phyloP scores from a whole-genome alignment of 92 coral and sea anemone species.

The Actinernus sp. region DNA sequence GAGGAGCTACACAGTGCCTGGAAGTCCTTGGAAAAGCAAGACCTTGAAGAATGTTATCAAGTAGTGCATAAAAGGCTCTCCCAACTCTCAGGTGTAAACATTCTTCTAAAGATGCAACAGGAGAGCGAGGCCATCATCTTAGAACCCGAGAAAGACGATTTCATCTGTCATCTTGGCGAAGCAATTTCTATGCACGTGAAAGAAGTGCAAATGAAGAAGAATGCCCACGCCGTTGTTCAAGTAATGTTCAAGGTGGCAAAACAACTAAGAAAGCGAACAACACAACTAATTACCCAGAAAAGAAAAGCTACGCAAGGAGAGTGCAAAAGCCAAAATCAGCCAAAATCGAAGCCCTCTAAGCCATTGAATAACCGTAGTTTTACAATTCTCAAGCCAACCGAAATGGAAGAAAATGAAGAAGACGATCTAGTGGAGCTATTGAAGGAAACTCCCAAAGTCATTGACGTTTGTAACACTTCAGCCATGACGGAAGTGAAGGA shows the following conservation, averaged over 20 bases:
- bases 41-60: conserved; percentile 7
- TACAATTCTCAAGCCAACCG: no score
- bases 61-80: conserved; percentile 27
- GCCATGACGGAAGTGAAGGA: conserved; percentile 10
- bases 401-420: no score
- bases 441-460: not conserved
- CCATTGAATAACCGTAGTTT: no score
- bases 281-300: not conserved
- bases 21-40: not conserved
- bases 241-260: not conserved
- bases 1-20: conserved; percentile 1
- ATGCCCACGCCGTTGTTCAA: conserved; percentile 5
- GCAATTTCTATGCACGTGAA: not conserved
- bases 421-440: no score
- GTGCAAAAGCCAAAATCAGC: not conserved
- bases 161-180: not conserved
- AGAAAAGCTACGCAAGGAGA: not conserved
- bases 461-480: not conserved
- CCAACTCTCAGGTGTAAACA: conserved; percentile 17
- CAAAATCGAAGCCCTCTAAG: not conserved
- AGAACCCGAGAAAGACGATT: not conserved
- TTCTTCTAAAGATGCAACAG: conserved; percentile 18
- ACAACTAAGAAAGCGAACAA: not conserved
- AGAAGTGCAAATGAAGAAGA: not conserved
- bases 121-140: conserved; percentile 31